Evolutionary conservation across 2,113 vertebrate genomes (phyloP).

Genomic region (Rhinoderma darwinii): DNA sequence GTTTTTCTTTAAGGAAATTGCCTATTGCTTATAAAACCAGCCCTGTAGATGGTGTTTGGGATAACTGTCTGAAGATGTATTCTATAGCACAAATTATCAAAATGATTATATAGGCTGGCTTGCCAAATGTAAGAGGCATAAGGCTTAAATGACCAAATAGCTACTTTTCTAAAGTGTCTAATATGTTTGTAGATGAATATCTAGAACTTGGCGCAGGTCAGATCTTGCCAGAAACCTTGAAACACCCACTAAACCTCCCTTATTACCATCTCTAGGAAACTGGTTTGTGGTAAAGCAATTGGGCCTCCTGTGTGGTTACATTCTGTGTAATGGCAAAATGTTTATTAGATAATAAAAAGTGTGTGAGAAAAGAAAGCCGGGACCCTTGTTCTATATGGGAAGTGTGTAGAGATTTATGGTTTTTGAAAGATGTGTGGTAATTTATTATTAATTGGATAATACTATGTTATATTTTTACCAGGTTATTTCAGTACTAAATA

Average conservation of each 20-base stretch:
- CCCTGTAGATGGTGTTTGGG: too few relatives aligned
- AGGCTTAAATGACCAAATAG: background rate
- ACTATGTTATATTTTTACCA: constrained; percentile 53
- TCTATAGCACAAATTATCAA: too few relatives aligned
- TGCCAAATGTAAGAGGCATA: background rate
- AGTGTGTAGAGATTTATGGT: constrained; percentile 54
- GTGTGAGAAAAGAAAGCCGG: constrained; percentile 54
- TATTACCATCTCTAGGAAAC: constrained; percentile 36
- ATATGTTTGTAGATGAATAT: background rate
- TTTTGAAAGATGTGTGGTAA: constrained; percentile 56
- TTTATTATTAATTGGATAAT: constrained; percentile 59
- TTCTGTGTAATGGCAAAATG: constrained; percentile 47
- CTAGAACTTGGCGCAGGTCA: background rate
- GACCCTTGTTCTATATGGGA: constrained; percentile 46
- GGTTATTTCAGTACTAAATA: constrained; percentile 34
- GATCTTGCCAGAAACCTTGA: constrained; percentile 3
- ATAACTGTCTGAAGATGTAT: too few relatives aligned
- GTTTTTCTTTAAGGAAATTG: too few relatives aligned
- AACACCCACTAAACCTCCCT: constrained; percentile 42
- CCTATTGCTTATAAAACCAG: too few relatives aligned
- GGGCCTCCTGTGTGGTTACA: constrained; percentile 57
- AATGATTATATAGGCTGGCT: background rate
- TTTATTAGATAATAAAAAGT: constrained; percentile 57
- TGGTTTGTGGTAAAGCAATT: constrained; percentile 55
- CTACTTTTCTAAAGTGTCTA: background rate